Evolutionary conservation across 2,797 vertebrate species (phyloP).

Genomic region (Rhinella marina): DNA sequence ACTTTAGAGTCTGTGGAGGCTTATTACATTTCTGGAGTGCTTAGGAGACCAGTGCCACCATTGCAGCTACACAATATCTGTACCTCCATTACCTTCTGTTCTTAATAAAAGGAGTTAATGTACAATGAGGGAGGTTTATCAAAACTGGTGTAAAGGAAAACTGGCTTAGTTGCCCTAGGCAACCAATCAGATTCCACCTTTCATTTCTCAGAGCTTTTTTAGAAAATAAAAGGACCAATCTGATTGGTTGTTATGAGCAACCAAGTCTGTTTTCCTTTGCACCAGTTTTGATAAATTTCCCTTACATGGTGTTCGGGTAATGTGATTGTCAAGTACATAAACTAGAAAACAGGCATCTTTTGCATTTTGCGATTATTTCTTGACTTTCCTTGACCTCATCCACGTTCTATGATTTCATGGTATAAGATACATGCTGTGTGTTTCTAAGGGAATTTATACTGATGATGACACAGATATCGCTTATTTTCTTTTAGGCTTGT

Average conservation of each 20-base stretch:
- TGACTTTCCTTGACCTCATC: background rate
- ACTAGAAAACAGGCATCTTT: background rate
- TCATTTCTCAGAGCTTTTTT: no score
- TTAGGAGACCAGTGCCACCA: background rate
- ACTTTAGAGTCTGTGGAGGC: background rate
- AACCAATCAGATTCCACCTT: no score
- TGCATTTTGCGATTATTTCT: background rate
- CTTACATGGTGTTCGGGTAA: background rate
- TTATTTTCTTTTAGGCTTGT: constrained; percentile 27
- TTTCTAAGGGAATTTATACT: background rate
- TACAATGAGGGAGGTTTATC: background rate
- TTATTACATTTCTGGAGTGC: background rate
- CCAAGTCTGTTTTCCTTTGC: no score
- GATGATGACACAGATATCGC: background rate
- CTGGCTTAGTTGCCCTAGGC: no score
- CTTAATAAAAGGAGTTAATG: background rate
- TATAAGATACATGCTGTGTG: background rate
- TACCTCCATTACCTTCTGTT: background rate
- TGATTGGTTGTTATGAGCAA: no score
- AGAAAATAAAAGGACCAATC: no score
- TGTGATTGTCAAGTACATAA: background rate
- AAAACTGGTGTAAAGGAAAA: no score
- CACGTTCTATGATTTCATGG: background rate
- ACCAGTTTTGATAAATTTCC: no score
- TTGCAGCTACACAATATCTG: background rate